Evolutionary conservation across 2,888 invertebrate species (phyloP), one percentile per base, ranked within the genome.

Genomic region (Amiota communis): DNA sequence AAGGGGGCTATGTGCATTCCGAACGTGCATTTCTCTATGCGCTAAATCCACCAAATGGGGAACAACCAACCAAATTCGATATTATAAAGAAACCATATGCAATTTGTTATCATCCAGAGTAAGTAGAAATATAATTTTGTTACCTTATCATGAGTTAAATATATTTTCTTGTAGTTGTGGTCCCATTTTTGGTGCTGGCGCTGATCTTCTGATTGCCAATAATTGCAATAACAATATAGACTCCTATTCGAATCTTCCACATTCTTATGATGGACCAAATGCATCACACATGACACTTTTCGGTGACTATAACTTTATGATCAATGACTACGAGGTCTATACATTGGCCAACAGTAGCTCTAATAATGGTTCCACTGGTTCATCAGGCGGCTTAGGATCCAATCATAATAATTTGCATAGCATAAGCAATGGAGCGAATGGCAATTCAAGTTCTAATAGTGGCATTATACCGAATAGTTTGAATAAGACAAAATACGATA

Each of bases 151-250:
- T 57, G n/a, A n/a, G 8, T 20, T 11, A 15, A 13, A 12, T 36
- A 0, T 61, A 71, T 65, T 74, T 75, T 75, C 75, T 90, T 90
- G 47, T 89, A 97, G 96, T 78, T 96, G 95, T 88, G 97, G 97
- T 0, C 97, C 97, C 0, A 97, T 97, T 85, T 98, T 98, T 90
- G 97, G 97, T 75, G 97, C 97, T 64, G 97, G 97, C 72, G 97
- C 97, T 1, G 97, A 98, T 91, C 91, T 98, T 70, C 91, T 96
- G 72, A 94, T 98, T 79, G 93, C 97, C 0, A 94, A 92, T 88
- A 95, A 96, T 88, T 97, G 97, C 89, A 95, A 97, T 90, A 91
- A 91, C n/a, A 97, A 97, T 89, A 93, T 93, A 90, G 97, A 97
- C 81, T 96, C 96, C 81, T 98, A 98, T 91, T 97, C 97, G 77